Evolutionary conservation across 1,140 invertebrate genomes (phyloP), one percentile per base, ranked within the genome.

Genomic region (Trypoxylus dichotomus): DNA sequence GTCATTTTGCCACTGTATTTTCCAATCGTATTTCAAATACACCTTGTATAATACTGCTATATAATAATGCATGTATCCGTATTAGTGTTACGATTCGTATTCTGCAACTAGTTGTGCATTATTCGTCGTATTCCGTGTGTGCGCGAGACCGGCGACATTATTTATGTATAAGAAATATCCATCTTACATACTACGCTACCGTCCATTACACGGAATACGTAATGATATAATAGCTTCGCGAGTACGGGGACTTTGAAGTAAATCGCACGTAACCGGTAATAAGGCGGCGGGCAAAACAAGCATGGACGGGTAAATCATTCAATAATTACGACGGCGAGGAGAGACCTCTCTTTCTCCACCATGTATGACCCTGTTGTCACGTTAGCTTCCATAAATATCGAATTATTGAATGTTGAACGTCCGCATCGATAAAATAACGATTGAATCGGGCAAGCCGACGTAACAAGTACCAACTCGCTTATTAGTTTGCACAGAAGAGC

Each of bases 231-330:
- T 54, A 54, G 47, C 15, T n/a, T 54, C 47, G 47, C 47, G 47
- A 54, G 47, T 15, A 54, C 15, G 47, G 47, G 47, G 47, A 54
- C 47, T 54, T 54, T 54, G 47, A 54, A 54, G 47, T 54, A 54
- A 54, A 54, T 54, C 47, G 47, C 47, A 54, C 47, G 47, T 54
- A 54, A 54, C 47, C 47, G 47, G 47, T 54, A 54, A 54, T 54
- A 54, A 54, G 47, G 13, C 15, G 19, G n/a, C 47, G 47, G 47
- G 47, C 47, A n/a, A 54, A 54, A 54, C 47, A 15, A n/a, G 47
- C 47, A 54, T 15, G 47, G 47, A 54, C 15, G 42, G 15, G 42
- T 43, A 43, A 43, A 54, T 54, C 47, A 54, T 54, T 54, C 47
- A 54, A 54, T 54, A 54, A 54, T 54, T 54, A 54, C 47, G 47